phyloP scores from a whole-genome alignment of 1,140 invertebrate genomes.

The Drosophila mayri region DNA sequence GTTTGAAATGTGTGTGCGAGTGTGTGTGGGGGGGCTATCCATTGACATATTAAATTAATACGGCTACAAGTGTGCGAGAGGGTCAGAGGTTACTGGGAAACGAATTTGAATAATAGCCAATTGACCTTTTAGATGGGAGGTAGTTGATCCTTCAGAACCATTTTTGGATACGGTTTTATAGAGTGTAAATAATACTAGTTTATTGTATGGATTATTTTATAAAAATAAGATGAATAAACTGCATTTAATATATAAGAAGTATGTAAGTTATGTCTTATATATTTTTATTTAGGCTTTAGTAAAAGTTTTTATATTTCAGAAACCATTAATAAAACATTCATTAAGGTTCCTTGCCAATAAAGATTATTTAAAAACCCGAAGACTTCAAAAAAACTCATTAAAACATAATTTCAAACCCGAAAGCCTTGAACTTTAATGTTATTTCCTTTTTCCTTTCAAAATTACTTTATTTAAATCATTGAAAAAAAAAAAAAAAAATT shows the following conservation, averaged over 20 bases:
- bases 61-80: not conserved
- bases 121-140: not conserved
- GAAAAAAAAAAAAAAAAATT: not conserved
- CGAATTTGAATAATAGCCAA: constrained; percentile 24
- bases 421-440: not conserved
- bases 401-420: not conserved
- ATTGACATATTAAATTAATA: constrained; percentile 46
- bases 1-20: not conserved
- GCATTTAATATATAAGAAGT: not conserved
- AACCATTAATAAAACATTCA: not conserved
- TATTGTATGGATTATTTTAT: not conserved
- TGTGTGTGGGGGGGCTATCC: constrained; percentile 6
- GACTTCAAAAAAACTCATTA: not conserved
- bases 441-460: not conserved
- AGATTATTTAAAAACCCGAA: not conserved
- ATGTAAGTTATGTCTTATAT: too few relatives aligned
- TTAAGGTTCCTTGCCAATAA: not conserved
- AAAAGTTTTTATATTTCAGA: not conserved
- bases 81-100: constrained; percentile 6
- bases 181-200: not conserved
- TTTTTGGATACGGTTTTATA: not conserved
- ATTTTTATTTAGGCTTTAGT: not conserved
- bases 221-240: not conserved
- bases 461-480: not conserved
- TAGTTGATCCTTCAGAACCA: too few relatives aligned